phyloP scores from a whole-genome alignment of 1,140 invertebrate species.

The Vollenhovia emeryi region DNA sequence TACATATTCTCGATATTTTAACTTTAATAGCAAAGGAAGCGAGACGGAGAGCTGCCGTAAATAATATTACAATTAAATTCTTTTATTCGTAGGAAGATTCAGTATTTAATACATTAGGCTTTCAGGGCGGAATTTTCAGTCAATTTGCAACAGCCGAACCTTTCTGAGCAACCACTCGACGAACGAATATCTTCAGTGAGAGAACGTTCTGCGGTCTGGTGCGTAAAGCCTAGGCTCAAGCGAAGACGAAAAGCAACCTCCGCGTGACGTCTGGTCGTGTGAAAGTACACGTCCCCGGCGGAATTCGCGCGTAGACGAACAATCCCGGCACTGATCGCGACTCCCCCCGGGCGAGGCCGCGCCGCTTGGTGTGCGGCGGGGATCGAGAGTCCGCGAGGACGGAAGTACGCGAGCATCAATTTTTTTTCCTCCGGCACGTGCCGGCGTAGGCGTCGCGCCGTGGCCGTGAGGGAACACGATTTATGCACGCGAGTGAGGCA shows the following conservation, averaged over 20 bases:
- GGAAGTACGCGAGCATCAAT: conserved; percentile 59
- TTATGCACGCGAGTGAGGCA: conserved; percentile 56
- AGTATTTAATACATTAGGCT: not conserved
- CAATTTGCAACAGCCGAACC: not conserved
- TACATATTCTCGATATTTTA: not conserved
- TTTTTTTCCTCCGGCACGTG: conserved; percentile 39
- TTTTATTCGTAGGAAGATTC: not conserved
- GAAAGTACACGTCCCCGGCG: conserved; percentile 34
- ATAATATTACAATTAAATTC: not conserved
- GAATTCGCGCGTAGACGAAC: conserved; percentile 12
- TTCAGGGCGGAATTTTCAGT: not conserved
- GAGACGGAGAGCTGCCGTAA: not conserved
- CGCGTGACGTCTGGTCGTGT: not conserved
- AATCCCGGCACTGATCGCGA: conserved; percentile 21
- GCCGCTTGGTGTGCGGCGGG: conserved; percentile 21
- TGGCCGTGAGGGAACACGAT: conserved; percentile 27
- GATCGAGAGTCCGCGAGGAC: not conserved
- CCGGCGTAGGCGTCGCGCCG: conserved; percentile 63
- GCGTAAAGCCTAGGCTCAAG: not conserved
- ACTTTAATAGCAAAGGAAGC: not conserved
- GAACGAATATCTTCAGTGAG: not conserved
- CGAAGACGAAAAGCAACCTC: not conserved
- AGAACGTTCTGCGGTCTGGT: not conserved
- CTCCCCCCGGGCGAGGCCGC: conserved; percentile 2
- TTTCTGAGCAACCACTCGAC: not conserved